Evolutionary conservation across 2,888 invertebrate species (phyloP).

Genomic region (Tubulanus polymorphus): DNA sequence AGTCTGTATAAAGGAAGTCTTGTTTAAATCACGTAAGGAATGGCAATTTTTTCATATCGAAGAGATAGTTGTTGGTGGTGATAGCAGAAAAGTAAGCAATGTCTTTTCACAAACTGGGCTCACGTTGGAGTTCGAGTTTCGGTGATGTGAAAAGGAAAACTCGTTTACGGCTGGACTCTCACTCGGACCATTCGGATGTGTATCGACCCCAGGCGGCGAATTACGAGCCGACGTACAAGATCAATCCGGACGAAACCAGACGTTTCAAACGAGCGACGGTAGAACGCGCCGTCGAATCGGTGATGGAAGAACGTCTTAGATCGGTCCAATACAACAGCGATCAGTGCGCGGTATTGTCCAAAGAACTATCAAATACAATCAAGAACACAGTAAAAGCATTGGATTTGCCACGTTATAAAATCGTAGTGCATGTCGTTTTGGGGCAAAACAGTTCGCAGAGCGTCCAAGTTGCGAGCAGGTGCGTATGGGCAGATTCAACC

Average conservation of each 20-base stretch:
- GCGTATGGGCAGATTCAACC: slow-evolving; percentile 26
- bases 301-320: slow-evolving; percentile 19
- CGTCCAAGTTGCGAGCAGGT: slow-evolving; percentile 27
- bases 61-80: too few relatives aligned
- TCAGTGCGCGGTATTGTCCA: slow-evolving; percentile 23
- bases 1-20: too few relatives aligned
- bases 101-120: too few relatives aligned
- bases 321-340: slow-evolving; percentile 24
- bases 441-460: slow-evolving; percentile 28
- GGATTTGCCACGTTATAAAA: slow-evolving; percentile 26
- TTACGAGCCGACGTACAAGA: not conserved
- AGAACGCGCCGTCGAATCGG: not conserved
- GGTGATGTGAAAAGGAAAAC: too few relatives aligned
- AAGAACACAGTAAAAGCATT: slow-evolving; percentile 27
- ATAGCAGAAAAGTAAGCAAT: too few relatives aligned
- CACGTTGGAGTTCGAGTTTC: too few relatives aligned
- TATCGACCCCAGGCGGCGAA: not conserved
- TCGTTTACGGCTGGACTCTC: too few relatives aligned
- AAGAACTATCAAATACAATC: slow-evolving; percentile 25
- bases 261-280: not conserved
- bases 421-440: slow-evolving; percentile 28
- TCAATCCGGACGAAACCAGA: not conserved
- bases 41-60: too few relatives aligned
- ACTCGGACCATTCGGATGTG: not conserved
- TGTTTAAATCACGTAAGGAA: too few relatives aligned